Evolutionary conservation across 2,888 invertebrate genomes (phyloP).

Genomic region (Conomelus anceps): DNA sequence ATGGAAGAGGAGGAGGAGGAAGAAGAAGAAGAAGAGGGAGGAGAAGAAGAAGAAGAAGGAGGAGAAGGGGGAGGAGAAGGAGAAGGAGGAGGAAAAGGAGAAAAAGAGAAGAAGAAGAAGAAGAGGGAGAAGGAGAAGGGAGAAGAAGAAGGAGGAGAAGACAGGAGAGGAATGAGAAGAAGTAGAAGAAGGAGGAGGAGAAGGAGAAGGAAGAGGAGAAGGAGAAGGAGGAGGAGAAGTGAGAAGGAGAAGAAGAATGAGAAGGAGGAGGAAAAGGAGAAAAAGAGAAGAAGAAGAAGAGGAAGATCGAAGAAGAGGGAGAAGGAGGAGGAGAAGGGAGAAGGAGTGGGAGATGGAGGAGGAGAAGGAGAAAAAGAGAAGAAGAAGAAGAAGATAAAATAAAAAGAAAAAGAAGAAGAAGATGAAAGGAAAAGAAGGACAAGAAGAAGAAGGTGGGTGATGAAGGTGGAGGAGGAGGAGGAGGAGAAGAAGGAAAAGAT

Average conservation of each 20-base stretch:
- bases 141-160: too few relatives aligned
- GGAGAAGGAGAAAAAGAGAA: background rate
- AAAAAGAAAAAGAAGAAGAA: background rate
- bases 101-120: background rate
- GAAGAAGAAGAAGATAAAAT: background rate
- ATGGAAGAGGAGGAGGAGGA: background rate
- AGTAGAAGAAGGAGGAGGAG: background rate
- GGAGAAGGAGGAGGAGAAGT: conserved; percentile 4
- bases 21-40: background rate
- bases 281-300: background rate
- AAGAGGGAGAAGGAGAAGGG: background rate
- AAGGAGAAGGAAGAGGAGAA: background rate
- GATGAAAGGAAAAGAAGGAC: too few relatives aligned
- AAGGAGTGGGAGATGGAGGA: background rate
- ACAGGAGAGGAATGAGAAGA: background rate
- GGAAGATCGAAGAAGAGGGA: too few relatives aligned
- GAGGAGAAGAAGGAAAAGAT: background rate
- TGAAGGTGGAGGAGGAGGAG: background rate
- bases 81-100: background rate
- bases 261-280: conserved; percentile 7
- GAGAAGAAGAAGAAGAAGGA: background rate
- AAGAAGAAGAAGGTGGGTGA: background rate
- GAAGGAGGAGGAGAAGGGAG: background rate
- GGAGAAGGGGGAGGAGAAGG: background rate
- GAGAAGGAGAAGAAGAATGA: conserved; percentile 12